These are phyloP conservation scores for Albula glossodonta DNA, from an alignment of 2,113 vertebrate species.

Conservation along the genomic window DNA sequence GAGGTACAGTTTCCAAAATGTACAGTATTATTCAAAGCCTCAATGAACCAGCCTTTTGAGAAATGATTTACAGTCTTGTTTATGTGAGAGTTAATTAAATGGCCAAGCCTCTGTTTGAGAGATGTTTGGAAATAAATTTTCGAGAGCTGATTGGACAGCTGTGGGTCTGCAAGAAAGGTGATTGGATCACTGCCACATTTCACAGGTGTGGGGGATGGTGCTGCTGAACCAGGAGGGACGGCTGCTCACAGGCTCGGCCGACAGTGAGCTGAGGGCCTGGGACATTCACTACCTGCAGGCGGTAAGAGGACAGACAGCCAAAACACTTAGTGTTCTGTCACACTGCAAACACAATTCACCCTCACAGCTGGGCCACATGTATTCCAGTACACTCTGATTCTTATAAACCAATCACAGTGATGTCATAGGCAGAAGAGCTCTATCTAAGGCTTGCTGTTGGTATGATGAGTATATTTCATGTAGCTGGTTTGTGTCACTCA, in stretches of 20 bases:
- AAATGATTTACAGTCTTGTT: neutral
- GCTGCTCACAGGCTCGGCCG: conserved; percentile 85
- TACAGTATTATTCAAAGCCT: neutral
- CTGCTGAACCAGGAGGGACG: conserved; percentile 80
- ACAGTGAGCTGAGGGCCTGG: conserved; percentile 95
- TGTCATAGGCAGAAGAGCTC: neutral
- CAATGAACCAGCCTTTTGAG: neutral
- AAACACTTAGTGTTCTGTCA: neutral
- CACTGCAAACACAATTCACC: neutral
- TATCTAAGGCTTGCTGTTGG: neutral
- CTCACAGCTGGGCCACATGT: neutral
- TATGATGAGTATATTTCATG: neutral
- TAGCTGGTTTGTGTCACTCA: conserved; percentile 42
- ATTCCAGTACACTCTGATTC: neutral
- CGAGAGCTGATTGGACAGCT: neutral
- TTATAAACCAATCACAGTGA: neutral
- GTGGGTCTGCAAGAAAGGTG: no score
- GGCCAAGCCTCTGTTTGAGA: neutral
- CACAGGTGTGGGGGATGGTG: conserved; percentile 90
- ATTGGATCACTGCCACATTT: conserved; percentile 21
- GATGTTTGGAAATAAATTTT: neutral
- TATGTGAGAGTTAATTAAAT: neutral
- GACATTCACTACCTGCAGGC: conserved; percentile 75
- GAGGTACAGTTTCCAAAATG: conserved; percentile 73
- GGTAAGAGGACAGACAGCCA: conserved; percentile 52